A percentile compares a stretch with the other conserved stretches of the same genome.
phyloP scores from a whole-genome alignment of 1,140 invertebrate species.

The Panagrolaimus sp. region DNA sequence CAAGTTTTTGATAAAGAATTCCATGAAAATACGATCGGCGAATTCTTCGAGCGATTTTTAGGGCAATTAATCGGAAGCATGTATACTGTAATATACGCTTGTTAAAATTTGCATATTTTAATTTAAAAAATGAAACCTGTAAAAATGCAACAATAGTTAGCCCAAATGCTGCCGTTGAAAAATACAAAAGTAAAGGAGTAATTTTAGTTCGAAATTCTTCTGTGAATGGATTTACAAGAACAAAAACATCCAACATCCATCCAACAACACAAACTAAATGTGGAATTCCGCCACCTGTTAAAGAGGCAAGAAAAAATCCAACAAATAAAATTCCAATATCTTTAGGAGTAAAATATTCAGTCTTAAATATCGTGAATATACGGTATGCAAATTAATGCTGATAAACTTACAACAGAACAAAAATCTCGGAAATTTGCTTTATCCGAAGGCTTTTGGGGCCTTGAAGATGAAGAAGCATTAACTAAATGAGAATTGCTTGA shows the following conservation, averaged over 20 bases:
- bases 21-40: neutral
- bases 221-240: neutral
- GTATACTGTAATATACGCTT: neutral
- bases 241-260: neutral
- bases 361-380: no score
- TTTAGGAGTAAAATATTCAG: no score
- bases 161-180: neutral
- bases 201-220: conserved; percentile 9
- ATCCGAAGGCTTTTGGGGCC: no score
- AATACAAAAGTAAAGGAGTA: neutral
- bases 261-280: neutral
- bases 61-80: neutral
- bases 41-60: neutral
- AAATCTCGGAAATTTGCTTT: no score
- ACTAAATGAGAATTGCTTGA: no score
- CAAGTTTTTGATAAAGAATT: neutral
- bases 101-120: no score
- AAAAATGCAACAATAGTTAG: no score
- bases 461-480: no score
- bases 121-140: no score
- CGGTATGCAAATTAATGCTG: no score
- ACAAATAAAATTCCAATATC: conserved; percentile 13
- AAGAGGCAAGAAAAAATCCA: neutral
- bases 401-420: no score
- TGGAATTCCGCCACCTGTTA: neutral